Percentiles rank a stretch among this genome's conserved stretches.
phyloP scores from a whole-genome alignment of 2,113 vertebrate genomes.

The Mionectes macconnelli region DNA sequence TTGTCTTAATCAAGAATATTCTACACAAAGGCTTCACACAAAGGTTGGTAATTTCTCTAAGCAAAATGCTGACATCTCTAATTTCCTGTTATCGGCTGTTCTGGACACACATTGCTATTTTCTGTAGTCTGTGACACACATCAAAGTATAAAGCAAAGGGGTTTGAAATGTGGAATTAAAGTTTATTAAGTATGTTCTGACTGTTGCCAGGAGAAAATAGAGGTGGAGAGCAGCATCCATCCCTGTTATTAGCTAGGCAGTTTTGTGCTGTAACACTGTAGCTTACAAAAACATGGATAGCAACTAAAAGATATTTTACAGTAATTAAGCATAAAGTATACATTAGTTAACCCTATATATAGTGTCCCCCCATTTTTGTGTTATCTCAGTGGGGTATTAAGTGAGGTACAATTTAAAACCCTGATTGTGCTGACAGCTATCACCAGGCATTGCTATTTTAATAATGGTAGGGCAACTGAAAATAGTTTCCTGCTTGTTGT shows the following conservation, averaged over 20 bases:
- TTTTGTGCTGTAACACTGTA: not conserved
- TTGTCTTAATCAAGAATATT: slow-evolving; percentile 48
- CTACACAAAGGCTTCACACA: slow-evolving; percentile 13
- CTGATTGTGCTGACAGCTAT: not conserved
- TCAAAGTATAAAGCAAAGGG: not conserved
- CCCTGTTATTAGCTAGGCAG: not conserved
- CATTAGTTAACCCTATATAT: not conserved
- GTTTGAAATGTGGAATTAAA: not conserved
- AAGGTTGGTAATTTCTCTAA: slow-evolving; percentile 24
- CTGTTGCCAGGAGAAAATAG: not conserved
- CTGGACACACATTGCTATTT: slow-evolving; percentile 5
- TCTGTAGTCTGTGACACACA: not conserved
- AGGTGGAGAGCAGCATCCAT: not conserved
- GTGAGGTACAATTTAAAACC: not conserved
- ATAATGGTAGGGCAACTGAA: slow-evolving; percentile 3
- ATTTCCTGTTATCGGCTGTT: slow-evolving; percentile 39
- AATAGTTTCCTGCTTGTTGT: not conserved
- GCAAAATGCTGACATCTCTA: slow-evolving; percentile 34
- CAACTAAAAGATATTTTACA: not conserved
- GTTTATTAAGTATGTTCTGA: not conserved
- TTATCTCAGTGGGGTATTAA: not conserved
- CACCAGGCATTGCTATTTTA: slow-evolving; percentile 11
- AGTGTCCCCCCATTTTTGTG: not conserved
- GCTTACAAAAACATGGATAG: not conserved
- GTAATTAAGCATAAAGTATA: not conserved